A percentile compares a stretch with the other conserved stretches of the same genome.
Evolutionary conservation across 64 coral and sea anemone genomes (phyloP).

Genomic region (Hydrozoanthus tunicans): DNA sequence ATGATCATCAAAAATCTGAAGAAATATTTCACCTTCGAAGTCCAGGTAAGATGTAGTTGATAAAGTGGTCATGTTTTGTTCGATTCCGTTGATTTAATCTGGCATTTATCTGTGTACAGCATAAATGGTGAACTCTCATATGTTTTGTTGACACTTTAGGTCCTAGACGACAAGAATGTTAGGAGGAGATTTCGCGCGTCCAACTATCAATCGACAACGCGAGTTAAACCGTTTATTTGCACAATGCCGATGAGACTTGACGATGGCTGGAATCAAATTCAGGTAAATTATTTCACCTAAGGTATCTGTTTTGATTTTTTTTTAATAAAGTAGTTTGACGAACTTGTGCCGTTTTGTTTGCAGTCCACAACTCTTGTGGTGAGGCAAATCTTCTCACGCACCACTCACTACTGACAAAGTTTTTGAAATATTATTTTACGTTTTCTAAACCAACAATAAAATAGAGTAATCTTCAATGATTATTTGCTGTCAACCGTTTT

Average conservation of each 20-base stretch:
- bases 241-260: conserved; percentile 99
- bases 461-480: not conserved
- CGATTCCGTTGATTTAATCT: not conserved
- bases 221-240: conserved; percentile 99
- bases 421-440: not conserved
- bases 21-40: conserved; percentile 99
- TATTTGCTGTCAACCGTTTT: not conserved
- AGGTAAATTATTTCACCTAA: conserved; percentile 60
- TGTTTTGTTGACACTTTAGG: conserved; percentile 98
- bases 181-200: conserved; percentile 94
- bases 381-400: conserved; percentile 5
- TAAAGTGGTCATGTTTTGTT: not conserved
- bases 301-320: not conserved
- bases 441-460: not conserved
- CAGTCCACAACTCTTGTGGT: not conserved
- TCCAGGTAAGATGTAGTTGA: conserved; percentile 75
- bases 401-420: not conserved
- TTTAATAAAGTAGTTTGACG: not conserved
- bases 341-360: conserved; percentile 41
- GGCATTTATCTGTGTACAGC: not conserved
- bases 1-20: conserved; percentile 99
- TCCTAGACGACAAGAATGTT: conserved; percentile 99
- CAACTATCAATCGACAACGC: conserved; percentile 97
- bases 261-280: conserved; percentile 99
- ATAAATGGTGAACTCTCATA: not conserved